Conservation (phyloP, 2,113 vertebrate genomes). For the Deroptyus accipitrinus region DNA sequence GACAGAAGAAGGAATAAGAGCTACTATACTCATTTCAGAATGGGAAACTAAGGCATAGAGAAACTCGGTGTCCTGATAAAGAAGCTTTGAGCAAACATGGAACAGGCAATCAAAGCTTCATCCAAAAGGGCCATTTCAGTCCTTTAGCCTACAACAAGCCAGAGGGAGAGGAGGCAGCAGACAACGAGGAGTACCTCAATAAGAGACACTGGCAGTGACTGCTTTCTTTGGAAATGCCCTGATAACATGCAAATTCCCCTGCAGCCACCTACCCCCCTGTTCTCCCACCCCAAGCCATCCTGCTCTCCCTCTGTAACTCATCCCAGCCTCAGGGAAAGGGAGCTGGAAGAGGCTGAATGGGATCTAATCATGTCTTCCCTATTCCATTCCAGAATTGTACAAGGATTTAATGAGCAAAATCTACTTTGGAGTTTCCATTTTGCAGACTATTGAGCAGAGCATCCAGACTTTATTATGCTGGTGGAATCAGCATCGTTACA, state of each 20-base stretch:
- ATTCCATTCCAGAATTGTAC: background rate
- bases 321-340: background rate
- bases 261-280: too few species aligned
- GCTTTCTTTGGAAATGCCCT: background rate
- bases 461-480: background rate
- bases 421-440: background rate
- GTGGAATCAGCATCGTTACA: background rate
- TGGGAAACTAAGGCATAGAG: background rate
- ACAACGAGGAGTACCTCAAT: accelerated
- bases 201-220: background rate
- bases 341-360: background rate
- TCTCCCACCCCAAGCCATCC: background rate
- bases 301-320: background rate
- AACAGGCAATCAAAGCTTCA: background rate
- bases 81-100: background rate
- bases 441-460: background rate
- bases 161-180: background rate
- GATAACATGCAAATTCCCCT: background rate
- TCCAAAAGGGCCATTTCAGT: background rate
- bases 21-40: background rate
- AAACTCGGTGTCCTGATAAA: background rate
- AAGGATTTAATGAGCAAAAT: background rate
- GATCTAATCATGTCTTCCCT: background rate
- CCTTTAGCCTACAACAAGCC: background rate
- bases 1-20: background rate